phyloP scores from a whole-genome alignment of 1,140 invertebrate species.

The Amphibalanus amphitrite region DNA sequence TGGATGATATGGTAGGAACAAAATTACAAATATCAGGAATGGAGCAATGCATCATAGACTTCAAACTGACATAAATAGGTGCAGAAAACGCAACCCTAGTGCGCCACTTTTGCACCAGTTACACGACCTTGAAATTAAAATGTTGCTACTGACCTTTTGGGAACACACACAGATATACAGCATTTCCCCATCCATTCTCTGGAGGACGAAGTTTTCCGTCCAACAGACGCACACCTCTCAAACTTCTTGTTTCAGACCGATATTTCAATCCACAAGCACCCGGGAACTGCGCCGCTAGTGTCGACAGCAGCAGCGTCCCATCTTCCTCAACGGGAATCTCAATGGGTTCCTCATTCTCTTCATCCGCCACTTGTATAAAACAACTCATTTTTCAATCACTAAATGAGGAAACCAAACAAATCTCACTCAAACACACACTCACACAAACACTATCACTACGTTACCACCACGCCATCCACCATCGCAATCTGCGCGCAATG shows the following conservation, averaged over 20 bases:
- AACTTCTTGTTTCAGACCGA: conserved; percentile 63
- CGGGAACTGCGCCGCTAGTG: conserved; percentile 77
- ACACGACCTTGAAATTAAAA: conserved; percentile 6
- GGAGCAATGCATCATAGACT: neutral
- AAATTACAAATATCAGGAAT: neutral
- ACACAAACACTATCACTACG: neutral
- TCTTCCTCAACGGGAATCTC: conserved; percentile 83
- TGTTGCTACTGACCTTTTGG: conserved; percentile 59
- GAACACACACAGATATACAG: conserved; percentile 81
- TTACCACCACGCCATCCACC: neutral
- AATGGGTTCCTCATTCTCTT: conserved; percentile 77
- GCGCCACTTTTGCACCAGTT: neutral
- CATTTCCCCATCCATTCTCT: conserved; percentile 75
- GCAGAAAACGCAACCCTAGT: neutral
- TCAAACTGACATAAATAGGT: neutral
- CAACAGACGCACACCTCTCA: conserved; percentile 68
- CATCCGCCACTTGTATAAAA: conserved; percentile 23
- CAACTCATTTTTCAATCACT: conserved; percentile 1
- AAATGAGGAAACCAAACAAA: neutral
- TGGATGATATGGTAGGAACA: neutral
- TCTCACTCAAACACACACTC: neutral
- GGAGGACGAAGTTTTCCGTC: conserved; percentile 74
- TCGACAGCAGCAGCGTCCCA: conserved; percentile 66
- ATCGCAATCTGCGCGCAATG: neutral
- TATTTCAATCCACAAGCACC: conserved; percentile 87